A percentile compares a stretch with the other conserved stretches of the same genome.
These are phyloP conservation scores for Thecophora atra DNA, from an alignment of 2,888 invertebrate species.

Conservation along the genomic window DNA sequence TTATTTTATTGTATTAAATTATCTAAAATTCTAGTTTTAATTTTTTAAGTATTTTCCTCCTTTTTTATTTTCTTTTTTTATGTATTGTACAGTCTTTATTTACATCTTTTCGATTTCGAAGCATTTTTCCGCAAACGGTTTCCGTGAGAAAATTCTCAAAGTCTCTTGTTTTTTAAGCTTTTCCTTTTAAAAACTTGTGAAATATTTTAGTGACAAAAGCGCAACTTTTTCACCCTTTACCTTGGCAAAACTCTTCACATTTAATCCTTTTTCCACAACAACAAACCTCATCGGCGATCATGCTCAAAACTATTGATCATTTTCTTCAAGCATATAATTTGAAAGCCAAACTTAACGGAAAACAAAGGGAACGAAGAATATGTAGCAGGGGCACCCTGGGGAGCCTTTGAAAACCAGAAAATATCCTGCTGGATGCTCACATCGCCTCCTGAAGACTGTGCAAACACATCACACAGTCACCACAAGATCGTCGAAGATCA, in stretches of 20 bases:
- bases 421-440: not conserved
- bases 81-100: no score
- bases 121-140: not conserved
- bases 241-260: not conserved
- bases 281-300: not conserved
- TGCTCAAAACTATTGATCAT: constrained; percentile 15
- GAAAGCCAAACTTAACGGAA: not conserved
- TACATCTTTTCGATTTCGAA: not conserved
- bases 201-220: no score
- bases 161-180: not conserved
- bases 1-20: no score
- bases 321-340: not conserved
- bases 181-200: no score
- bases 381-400: not conserved
- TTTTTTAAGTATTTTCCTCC: no score
- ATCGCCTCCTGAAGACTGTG: constrained; percentile 10
- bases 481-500: constrained; percentile 25
- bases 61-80: not conserved
- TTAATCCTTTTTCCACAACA: not conserved
- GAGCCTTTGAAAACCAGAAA: constrained; percentile 17
- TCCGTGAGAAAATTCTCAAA: constrained; percentile 7
- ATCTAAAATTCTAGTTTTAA: no score
- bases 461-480: constrained; percentile 9
- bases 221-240: no score
- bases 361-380: not conserved